Conservation (phyloP, 1,140 invertebrate species). For the Drosophila equinoxialis region DNA sequence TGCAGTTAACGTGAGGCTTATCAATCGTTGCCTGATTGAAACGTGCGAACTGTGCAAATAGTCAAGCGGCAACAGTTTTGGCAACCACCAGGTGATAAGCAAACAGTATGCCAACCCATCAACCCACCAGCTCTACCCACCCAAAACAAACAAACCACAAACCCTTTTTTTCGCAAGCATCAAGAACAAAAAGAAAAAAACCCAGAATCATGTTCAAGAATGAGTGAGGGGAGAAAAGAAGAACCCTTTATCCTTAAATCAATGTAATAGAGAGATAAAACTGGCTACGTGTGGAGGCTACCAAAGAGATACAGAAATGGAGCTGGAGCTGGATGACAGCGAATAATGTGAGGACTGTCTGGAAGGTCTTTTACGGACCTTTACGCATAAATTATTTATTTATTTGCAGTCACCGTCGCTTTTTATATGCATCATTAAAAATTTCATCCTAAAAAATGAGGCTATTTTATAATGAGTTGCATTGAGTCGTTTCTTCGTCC, state of each 20-base stretch:
- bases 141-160: conserved; percentile 5
- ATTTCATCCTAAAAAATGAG: conserved; percentile 34
- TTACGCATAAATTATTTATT: conserved; percentile 79
- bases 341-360: conserved; percentile 55
- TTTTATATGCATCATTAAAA: conserved; percentile 71
- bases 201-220: no score
- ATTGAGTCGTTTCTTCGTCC: conserved; percentile 34
- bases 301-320: conserved; percentile 27
- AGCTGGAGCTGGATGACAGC: conserved; percentile 18
- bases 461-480: conserved; percentile 64
- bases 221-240: neutral
- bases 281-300: conserved; percentile 66
- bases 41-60: conserved; percentile 67
- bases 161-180: conserved; percentile 15
- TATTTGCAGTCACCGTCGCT: conserved; percentile 62
- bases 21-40: conserved; percentile 48
- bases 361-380: conserved; percentile 16
- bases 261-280: conserved; percentile 79
- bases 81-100: conserved; percentile 63
- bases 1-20: conserved; percentile 40
- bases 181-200: neutral
- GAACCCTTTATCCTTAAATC: conserved; percentile 43
- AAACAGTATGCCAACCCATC: conserved; percentile 42
- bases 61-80: conserved; percentile 34
- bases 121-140: neutral